Conservation (phyloP, 2,113 vertebrate species). For the Aramus guarauna region DNA sequence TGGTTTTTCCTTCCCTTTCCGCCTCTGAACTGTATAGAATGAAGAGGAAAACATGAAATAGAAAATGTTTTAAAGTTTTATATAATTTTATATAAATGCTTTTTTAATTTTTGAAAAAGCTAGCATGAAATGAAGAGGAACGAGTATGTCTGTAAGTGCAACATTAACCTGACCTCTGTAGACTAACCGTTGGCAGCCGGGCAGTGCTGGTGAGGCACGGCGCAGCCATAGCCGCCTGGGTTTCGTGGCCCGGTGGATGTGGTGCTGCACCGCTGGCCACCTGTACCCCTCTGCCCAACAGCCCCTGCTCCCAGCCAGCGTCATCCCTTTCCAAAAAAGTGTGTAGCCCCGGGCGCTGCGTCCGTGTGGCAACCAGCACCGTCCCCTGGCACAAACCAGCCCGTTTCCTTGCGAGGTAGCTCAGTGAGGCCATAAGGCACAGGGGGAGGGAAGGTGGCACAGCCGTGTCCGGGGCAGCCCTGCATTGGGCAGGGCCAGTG, state of each 20-base stretch:
- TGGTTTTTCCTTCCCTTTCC: background rate
- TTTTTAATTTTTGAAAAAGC: background rate
- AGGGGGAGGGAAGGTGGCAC: no score
- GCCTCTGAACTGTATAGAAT: background rate
- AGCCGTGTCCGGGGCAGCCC: no score
- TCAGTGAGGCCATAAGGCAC: background rate
- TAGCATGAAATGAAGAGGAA: background rate
- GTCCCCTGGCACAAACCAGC: background rate
- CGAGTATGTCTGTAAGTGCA: background rate
- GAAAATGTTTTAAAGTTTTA: background rate
- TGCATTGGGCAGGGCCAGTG: no score
- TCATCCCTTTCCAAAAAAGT: background rate
- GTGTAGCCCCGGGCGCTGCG: no score
- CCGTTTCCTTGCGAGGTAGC: background rate
- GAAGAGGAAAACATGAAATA: background rate
- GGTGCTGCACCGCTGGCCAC: background rate
- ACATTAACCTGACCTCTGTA: background rate
- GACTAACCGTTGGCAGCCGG: background rate
- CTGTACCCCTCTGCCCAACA: no score
- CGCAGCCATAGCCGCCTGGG: accelerated
- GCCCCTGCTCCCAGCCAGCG: background rate
- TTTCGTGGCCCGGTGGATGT: background rate
- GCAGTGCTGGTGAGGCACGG: no score
- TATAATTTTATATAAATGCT: no score
- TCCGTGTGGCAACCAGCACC: accelerated